A percentile compares a stretch with the other conserved stretches of the same genome.
Evolutionary conservation across 2,797 vertebrate genomes (phyloP).

Genomic region (Nannoperca obscura): DNA sequence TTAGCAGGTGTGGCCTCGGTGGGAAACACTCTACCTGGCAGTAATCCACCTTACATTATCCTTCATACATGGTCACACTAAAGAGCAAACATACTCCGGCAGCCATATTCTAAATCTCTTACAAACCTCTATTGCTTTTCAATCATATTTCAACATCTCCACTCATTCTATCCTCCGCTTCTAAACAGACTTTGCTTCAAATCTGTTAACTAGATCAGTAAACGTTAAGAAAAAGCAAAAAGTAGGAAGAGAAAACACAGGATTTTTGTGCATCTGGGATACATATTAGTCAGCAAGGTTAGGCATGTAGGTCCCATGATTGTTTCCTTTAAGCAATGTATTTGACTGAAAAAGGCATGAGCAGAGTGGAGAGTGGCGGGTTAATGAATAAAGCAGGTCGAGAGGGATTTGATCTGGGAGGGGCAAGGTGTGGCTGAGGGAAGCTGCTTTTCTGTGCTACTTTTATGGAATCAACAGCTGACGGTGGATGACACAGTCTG

Average conservation of each 20-base stretch:
- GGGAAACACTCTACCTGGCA: slow-evolving; percentile 40
- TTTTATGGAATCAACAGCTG: slow-evolving; percentile 15
- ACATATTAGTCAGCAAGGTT: slow-evolving; percentile 76
- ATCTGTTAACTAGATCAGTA: slow-evolving; percentile 42
- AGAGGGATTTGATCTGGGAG: slow-evolving; percentile 45
- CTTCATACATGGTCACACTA: slow-evolving; percentile 3
- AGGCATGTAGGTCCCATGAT: slow-evolving; percentile 75
- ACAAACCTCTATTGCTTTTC: background rate
- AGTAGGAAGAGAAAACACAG: slow-evolving; percentile 47
- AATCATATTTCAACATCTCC: background rate
- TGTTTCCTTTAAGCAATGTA: slow-evolving; percentile 67
- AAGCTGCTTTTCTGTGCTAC: slow-evolving; percentile 16
- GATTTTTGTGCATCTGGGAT: slow-evolving; percentile 75
- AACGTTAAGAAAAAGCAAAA: slow-evolving; percentile 35
- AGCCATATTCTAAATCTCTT: background rate
- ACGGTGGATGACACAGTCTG: slow-evolving; percentile 23
- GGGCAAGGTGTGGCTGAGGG: slow-evolving; percentile 58
- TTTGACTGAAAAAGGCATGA: slow-evolving; percentile 66
- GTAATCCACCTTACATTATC: slow-evolving; percentile 34
- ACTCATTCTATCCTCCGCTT: slow-evolving; percentile 5
- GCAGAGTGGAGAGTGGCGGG: slow-evolving; percentile 43
- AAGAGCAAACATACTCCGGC: background rate
- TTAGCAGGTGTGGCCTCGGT: slow-evolving; percentile 37
- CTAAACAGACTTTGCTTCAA: background rate
- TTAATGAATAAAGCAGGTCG: slow-evolving; percentile 75